Evolutionary conservation across 2,888 invertebrate genomes (phyloP), one percentile per base, ranked within the genome.

Genomic region (Meandrusa payeni): DNA sequence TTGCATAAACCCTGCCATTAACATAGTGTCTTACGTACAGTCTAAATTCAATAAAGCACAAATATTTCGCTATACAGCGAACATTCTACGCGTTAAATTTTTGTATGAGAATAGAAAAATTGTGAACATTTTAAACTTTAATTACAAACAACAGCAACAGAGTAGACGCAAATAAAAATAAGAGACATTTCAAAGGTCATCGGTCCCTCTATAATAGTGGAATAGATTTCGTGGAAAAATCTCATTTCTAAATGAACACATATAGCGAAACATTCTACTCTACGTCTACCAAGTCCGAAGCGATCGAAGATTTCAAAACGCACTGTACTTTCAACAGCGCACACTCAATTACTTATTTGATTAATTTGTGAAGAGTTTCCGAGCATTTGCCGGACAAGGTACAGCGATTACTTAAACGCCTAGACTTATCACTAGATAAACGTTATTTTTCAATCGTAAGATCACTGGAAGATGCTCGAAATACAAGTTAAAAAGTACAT

Each of bases 391-490:
- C 65, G 77, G 72, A 64, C 69, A 76, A 80, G 81, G 79, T 79
- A 76, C 81, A 77, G 75, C 72, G 70, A 76, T 68, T 61, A 68
- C 75, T 79, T 79, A 69, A 72, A 62, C 37, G 66, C 54, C 78
- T 78, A 82, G 6, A 70, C 82, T 78, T 82, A 81, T 60, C 60
- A 56, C 77, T 81, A 79, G 54, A 20, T n/a, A 64, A 72, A 76
- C 76, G 78, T 76, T 76, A 73, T 64, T 61, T 69, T 54, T 66
- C 61, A 73, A 68, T 69, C 70, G 74, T 77, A 78, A 80, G 77
- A 79, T 82, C 85, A 85, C 83, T 83, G 85, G 86, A 83, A 86
- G 83, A 83, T 78, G 76, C 70, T 76, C 70, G 71, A 74, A 72
- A 76, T 78, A 77, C 69, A 54, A 75, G 69, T 69, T 69, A 66